Evolutionary conservation across 2,888 invertebrate genomes (phyloP), one percentile per base, ranked within the genome.

Genomic region (Orchesella flavescens): DNA sequence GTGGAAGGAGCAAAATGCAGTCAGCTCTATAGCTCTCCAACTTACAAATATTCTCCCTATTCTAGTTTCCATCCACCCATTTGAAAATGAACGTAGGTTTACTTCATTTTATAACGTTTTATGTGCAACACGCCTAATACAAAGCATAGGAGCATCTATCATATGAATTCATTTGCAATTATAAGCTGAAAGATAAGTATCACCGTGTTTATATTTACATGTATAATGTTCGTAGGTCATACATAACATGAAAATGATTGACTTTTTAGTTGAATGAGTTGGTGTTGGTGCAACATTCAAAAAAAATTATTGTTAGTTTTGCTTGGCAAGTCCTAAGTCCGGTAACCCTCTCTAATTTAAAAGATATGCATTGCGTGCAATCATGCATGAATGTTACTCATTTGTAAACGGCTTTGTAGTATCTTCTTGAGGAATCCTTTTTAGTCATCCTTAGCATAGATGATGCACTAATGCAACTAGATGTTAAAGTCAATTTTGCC

Each of bases 351-450:
- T 34, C 23, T 66, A 75, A 49, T 65, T 21, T 75, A 65, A 23
- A n/a, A 75, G 55, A 59, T 74, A 46, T 24, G 75, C 65, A 53
- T 75, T 75, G 75, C 75, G 65, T 75, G 75, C 75, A 65, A 24
- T 65, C 63, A 65, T 43, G 23, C 19, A 57, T 57, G 46, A 19
- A 44, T 59, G 61, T n/a, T 46, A 46, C 73, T 73, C 73, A 61
- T 61, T 63, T 74, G 73, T 63, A 74, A 63, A 61, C 73, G 63
- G 24, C 63, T 46, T 49, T 49, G 73, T 59, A 44, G 73, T 59
- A 44, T 73, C 24, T 19, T 43, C 63, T 61, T 73, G 15, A 46
- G 73, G 73, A 61, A 73, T 19, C 10, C 15, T 2, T 34, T 43
- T 43, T 7, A 34, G 19, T 17, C 19, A 66, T 17, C 21, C 21